phyloP scores from a whole-genome alignment of 2,113 vertebrate genomes.

The Pterophyllum scalare region DNA sequence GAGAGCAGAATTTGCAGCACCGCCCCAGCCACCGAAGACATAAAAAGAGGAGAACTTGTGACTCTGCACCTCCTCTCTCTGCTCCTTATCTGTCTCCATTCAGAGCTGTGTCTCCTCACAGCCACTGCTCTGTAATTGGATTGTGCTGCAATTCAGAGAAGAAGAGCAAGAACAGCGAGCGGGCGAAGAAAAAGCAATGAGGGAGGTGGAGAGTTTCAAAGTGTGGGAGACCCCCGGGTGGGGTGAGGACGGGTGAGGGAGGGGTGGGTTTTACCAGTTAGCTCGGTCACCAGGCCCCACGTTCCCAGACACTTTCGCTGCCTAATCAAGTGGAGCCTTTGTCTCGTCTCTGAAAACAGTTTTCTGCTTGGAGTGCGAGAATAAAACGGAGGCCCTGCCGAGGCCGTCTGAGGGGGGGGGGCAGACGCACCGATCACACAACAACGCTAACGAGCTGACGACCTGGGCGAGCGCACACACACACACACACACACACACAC shows the following conservation, averaged over 20 bases:
- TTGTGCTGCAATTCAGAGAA: conserved; percentile 3
- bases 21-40: not conserved
- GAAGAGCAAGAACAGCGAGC: not conserved
- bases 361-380: conserved; percentile 50
- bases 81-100: not conserved
- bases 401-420: not conserved
- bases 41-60: not conserved
- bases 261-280: conserved; percentile 46
- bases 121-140: conserved; percentile 1
- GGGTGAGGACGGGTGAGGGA: not conserved
- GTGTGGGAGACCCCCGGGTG: conserved; percentile 25
- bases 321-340: conserved; percentile 63
- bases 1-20: not conserved
- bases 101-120: not conserved
- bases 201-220: conserved; percentile 7
- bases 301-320: conserved; percentile 54
- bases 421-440: not conserved
- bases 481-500: not conserved
- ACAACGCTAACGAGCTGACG: conserved; percentile 29
- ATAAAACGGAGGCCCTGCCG: conserved; percentile 20
- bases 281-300: conserved; percentile 55
- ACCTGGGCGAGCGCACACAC: not conserved
- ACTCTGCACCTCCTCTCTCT: not conserved
- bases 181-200: not conserved
- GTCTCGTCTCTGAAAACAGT: conserved; percentile 57